These are phyloP conservation scores for Heterohyrax brucei DNA, from an alignment of 2,797 vertebrate species.

Conservation along the genomic window DNA sequence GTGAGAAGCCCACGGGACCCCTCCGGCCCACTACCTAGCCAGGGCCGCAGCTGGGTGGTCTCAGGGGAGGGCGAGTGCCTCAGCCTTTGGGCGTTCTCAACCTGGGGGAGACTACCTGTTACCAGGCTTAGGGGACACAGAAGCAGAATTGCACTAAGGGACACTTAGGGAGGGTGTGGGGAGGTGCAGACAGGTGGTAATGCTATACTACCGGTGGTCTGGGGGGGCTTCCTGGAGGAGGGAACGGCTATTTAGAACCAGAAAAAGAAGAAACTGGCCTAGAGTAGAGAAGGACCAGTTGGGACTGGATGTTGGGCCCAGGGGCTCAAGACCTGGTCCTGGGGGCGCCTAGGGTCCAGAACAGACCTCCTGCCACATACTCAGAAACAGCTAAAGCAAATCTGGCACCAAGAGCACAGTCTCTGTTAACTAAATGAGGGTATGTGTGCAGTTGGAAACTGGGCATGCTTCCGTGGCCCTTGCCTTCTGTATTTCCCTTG, in stretches of 20 bases:
- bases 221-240: neutral
- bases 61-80: neutral
- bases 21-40: neutral
- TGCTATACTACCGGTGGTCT: neutral
- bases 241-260: neutral
- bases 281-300: neutral
- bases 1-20: neutral
- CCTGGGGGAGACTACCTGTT: fast-evolving
- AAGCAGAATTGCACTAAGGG: neutral
- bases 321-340: neutral
- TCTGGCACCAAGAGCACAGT: neutral
- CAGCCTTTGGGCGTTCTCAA: fast-evolving
- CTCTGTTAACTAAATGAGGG: neutral
- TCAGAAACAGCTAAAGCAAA: neutral
- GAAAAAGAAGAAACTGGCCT: neutral
- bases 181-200: neutral
- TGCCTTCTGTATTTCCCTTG: neutral
- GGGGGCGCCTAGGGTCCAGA: neutral
- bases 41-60: neutral
- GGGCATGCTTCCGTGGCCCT: neutral
- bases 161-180: fast-evolving
- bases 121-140: fast-evolving
- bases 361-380: neutral
- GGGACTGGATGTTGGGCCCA: neutral
- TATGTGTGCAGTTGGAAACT: neutral